Conservation (phyloP, 2,888 invertebrate genomes). For the Drosophila atripex region DNA sequence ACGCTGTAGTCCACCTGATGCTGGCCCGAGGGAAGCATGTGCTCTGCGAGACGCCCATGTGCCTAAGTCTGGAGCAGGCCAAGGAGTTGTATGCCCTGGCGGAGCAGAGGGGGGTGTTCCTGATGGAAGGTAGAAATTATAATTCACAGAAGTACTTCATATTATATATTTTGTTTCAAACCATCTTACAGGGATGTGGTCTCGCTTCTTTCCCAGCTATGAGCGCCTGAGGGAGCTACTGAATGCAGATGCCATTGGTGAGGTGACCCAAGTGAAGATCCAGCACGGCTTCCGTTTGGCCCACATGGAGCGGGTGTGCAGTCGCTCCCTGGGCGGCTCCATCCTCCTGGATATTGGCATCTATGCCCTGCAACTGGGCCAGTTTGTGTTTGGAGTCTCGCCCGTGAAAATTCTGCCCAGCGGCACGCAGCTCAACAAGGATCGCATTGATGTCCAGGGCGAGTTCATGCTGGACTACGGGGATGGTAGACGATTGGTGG, state of each 20-base stretch:
- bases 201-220: conserved; percentile 92
- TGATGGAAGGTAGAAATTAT: conserved; percentile 88
- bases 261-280: conserved; percentile 86
- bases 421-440: conserved; percentile 87
- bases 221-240: conserved; percentile 88
- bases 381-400: conserved; percentile 88
- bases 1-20: conserved; percentile 88
- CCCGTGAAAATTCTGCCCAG: conserved; percentile 88
- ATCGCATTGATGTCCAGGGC: conserved; percentile 87
- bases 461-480: conserved; percentile 78
- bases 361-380: conserved; percentile 90
- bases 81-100: conserved; percentile 89
- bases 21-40: conserved; percentile 93
- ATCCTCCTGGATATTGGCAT: conserved; percentile 91
- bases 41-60: conserved; percentile 95
- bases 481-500: conserved; percentile 72
- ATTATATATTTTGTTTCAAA: background rate
- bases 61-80: conserved; percentile 90
- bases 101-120: conserved; percentile 88
- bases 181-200: conserved; percentile 88
- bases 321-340: conserved; percentile 90
- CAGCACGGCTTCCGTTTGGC: conserved; percentile 62
- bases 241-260: conserved; percentile 88
- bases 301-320: conserved; percentile 75
- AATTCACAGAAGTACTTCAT: background rate